A percentile compares a stretch with the other conserved stretches of the same genome.
Evolutionary conservation across 2,113 vertebrate genomes (phyloP).

Genomic region (Peromyscus californicus): DNA sequence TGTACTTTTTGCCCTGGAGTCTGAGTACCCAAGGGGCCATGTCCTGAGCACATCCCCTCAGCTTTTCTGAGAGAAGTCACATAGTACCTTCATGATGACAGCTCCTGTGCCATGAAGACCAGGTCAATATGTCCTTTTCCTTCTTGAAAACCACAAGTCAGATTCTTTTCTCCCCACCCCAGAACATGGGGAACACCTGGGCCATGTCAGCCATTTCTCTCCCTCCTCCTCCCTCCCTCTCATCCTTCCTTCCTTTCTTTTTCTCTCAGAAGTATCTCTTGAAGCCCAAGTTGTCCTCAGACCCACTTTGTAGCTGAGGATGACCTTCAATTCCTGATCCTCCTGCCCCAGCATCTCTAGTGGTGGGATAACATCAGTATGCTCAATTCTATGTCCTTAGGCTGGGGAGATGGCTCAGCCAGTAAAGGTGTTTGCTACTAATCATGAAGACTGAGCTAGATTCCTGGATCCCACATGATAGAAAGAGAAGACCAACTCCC

Average conservation of each 20-base stretch:
- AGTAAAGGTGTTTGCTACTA: no score
- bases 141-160: background rate
- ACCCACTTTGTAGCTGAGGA: background rate
- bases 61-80: background rate
- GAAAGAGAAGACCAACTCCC: no score
- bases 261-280: background rate
- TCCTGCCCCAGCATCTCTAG: background rate
- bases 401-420: no score
- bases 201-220: background rate
- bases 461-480: no score
- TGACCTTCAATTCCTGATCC: background rate
- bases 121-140: no score
- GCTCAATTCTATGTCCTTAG: background rate
- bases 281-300: background rate
- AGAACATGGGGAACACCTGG: background rate
- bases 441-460: no score
- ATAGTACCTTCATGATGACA: rapidly evolving
- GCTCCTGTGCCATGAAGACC: background rate
- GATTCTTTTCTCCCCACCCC: background rate
- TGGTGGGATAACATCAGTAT: background rate
- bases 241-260: no score
- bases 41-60: background rate
- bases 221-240: rapidly evolving
- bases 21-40: background rate
- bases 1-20: background rate